phyloP scores from a whole-genome alignment of 2,888 invertebrate species.

The Epinotia nisella region DNA sequence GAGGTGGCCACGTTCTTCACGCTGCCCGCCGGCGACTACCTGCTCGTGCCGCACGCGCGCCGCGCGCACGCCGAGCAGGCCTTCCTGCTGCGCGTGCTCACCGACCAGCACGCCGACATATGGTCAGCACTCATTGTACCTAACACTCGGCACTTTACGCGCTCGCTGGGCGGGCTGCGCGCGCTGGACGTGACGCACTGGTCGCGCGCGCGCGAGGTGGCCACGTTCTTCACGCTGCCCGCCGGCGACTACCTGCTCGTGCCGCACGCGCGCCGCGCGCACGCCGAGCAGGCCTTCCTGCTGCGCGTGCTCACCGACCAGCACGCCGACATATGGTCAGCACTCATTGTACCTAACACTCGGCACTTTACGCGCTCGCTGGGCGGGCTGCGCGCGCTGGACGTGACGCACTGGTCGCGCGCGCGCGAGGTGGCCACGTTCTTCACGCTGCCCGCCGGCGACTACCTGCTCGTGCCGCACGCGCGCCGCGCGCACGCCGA shows the following conservation, averaged over 20 bases:
- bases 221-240: slow-evolving; percentile 89
- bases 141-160: too few species aligned
- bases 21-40: slow-evolving; percentile 89
- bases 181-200: slow-evolving; percentile 87
- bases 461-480: slow-evolving; percentile 90
- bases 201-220: slow-evolving; percentile 87
- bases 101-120: slow-evolving; percentile 89
- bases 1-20: slow-evolving; percentile 91
- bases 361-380: too few species aligned
- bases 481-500: slow-evolving; percentile 88
- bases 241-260: slow-evolving; percentile 90
- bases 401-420: slow-evolving; percentile 87
- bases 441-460: slow-evolving; percentile 89
- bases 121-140: too few species aligned
- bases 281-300: slow-evolving; percentile 89
- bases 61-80: slow-evolving; percentile 88
- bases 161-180: slow-evolving; percentile 63
- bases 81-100: slow-evolving; percentile 89
- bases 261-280: slow-evolving; percentile 88
- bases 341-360: too few species aligned
- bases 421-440: slow-evolving; percentile 89
- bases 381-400: slow-evolving; percentile 78
- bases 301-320: slow-evolving; percentile 89
- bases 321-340: slow-evolving; percentile 88
- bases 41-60: slow-evolving; percentile 89